A percentile compares a stretch with the other conserved stretches of the same genome.
Evolutionary conservation across 2,113 vertebrate species (phyloP).

Genomic region (Leptosomus discolor): DNA sequence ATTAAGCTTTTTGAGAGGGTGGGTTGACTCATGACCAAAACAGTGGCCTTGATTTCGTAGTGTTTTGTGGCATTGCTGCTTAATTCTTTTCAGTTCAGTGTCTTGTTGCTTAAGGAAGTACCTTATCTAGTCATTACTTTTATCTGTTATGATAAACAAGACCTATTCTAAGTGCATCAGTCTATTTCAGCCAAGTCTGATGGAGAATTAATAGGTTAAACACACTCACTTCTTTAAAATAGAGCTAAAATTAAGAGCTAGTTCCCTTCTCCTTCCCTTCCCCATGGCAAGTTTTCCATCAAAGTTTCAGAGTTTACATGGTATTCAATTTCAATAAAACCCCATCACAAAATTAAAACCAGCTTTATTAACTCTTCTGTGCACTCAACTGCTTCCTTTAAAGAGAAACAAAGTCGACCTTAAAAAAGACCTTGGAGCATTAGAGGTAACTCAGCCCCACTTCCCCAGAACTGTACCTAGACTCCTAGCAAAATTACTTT

Average conservation of each 20-base stretch:
- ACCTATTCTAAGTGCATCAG: not conserved
- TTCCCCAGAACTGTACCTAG: not conserved
- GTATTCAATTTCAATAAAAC: not conserved
- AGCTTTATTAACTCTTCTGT: not conserved
- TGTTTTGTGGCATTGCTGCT: not conserved
- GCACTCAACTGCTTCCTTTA: not conserved
- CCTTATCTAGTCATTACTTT: not conserved
- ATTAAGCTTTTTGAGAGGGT: not conserved
- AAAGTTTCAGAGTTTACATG: not conserved
- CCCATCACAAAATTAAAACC: not conserved
- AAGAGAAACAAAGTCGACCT: not conserved
- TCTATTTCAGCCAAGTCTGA: not conserved
- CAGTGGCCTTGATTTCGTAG: not conserved
- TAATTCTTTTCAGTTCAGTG: not conserved
- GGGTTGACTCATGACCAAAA: not conserved
- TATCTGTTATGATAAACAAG: not conserved
- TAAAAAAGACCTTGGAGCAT: not conserved
- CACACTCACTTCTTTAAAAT: not conserved
- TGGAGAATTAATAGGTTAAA: not conserved
- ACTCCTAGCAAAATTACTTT: not conserved
- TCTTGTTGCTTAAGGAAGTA: not conserved
- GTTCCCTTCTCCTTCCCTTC: not conserved
- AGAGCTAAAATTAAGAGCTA: not conserved
- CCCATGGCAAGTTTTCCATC: not conserved
- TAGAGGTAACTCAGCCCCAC: rapidly evolving